Base-by-base conservation (phyloP, 2,113 vertebrate species). In the Aptenodytes patagonicus region DNA sequence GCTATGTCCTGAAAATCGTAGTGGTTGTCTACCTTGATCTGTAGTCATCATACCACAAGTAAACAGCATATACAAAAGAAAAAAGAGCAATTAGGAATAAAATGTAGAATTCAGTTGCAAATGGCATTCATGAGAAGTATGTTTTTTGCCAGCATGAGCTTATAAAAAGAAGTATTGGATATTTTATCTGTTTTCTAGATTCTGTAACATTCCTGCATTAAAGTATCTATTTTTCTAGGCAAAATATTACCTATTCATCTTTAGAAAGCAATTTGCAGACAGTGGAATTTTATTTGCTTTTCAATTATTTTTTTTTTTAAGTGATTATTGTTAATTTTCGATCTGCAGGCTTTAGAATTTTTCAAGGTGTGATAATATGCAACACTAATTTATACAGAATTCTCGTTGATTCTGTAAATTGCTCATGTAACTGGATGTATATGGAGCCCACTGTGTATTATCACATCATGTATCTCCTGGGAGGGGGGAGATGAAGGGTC, bases 1-100 rank as follows among this genome's bases (percentile, higher is more conserved):
- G 99, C 99, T 95, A 99, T 99, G 97, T 99, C 99, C 98, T 99
- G 99, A 98, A 99, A 99, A 98, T 99, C 99, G 81, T 99, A 99
- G 94, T 99, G 98, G 96, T 99, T 99, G 97, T 99, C 99, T 96
- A 99, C 99, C 96, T 99, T 99, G 96, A 99, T 99, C 99, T 99
- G 96, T 52, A 87, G 51, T 95, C 93, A 95, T 19, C 93, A 75
- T 70, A 64, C 64, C 94, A 94, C 49, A 71, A 68, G 52, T 62
- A 92, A 90, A 95, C 73, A 81, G 84, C 89, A 84, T 22, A 79
- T 28, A 87, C 87, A 90, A 96, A 42, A 97, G 95, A 94, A 86
- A 42, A 96, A 60, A 96, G 44, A 96, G 81, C 5, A 38, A 65
- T 97, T 96, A 97, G 91, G 57, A 75, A 94, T 42, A 1, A 83